A percentile compares a stretch with the other conserved stretches of the same genome.
Conservation (phyloP, 2,888 invertebrate genomes). For the Chironomus tentans region DNA sequence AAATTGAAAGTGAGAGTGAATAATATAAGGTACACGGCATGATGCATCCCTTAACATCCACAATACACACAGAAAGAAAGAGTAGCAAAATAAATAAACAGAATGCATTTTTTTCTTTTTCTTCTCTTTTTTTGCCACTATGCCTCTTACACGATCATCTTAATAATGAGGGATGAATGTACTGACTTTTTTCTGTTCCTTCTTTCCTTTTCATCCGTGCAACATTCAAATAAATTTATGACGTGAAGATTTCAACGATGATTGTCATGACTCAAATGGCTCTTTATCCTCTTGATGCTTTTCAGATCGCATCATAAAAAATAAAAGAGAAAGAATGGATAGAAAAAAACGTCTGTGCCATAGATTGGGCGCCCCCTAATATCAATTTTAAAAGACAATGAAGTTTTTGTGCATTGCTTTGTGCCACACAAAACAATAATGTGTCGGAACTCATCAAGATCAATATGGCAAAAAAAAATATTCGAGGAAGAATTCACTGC, state of each 20-base stretch:
- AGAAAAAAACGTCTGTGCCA: too few relatives aligned
- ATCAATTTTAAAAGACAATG: too few relatives aligned
- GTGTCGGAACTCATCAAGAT: too few relatives aligned
- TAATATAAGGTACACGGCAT: not conserved
- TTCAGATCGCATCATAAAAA: not conserved
- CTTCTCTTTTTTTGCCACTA: not conserved
- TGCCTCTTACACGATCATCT: not conserved
- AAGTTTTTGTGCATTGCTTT: too few relatives aligned
- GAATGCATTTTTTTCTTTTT: not conserved
- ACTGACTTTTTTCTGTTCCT: not conserved
- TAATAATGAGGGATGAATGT: constrained; percentile 18
- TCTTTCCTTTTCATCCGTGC: not conserved
- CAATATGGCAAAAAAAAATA: too few relatives aligned
- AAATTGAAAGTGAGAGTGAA: not conserved
- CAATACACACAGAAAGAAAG: not conserved
- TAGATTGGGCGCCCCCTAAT: too few relatives aligned
- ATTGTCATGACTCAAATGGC: not conserved
- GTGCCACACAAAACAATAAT: too few relatives aligned
- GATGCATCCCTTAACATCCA: not conserved
- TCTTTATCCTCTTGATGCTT: not conserved
- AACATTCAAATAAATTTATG: constrained; percentile 25
- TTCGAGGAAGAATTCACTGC: too few relatives aligned
- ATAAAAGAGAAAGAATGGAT: too few relatives aligned
- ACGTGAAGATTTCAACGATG: constrained; percentile 17
- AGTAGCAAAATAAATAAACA: constrained; percentile 2